These are phyloP conservation scores for Tachysurus fulvidraco DNA, from an alignment of 2,113 vertebrate genomes.

Conservation along the genomic window DNA sequence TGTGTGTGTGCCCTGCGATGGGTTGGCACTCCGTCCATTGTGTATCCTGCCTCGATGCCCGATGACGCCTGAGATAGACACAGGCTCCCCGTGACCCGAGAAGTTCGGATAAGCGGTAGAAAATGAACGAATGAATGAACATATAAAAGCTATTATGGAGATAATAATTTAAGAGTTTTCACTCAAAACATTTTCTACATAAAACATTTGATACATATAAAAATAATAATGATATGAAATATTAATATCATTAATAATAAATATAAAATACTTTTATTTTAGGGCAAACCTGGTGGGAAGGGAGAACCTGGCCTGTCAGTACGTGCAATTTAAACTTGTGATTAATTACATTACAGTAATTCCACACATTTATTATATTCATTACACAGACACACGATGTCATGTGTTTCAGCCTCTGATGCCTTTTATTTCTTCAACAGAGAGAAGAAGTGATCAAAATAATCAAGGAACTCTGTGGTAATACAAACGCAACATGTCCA, in stretches of 20 bases:
- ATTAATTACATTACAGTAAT: background rate
- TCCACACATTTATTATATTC: background rate
- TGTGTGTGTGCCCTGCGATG: no score
- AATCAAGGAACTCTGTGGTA: slow-evolving; percentile 86
- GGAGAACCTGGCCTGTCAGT: slow-evolving; percentile 81
- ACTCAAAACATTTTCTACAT: no score
- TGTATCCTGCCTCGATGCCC: no score
- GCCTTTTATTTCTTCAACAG: slow-evolving; percentile 64
- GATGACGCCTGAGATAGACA: no score
- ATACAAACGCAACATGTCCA: slow-evolving; percentile 50
- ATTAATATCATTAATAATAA: no score
- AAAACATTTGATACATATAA: no score
- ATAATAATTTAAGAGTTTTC: background rate
- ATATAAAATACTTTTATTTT: slow-evolving; percentile 17
- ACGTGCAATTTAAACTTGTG: slow-evolving; percentile 59
- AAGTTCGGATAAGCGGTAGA: no score
- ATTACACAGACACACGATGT: background rate
- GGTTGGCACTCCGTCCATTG: no score
- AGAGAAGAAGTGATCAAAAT: slow-evolving; percentile 84
- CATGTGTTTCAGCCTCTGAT: background rate
- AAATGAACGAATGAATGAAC: no score
- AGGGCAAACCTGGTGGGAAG: slow-evolving; percentile 80
- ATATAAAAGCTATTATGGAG: background rate
- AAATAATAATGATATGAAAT: no score
- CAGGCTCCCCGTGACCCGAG: no score